Evolutionary conservation across 2,113 vertebrate species (phyloP).

Genomic region (Eublepharis macularius): DNA sequence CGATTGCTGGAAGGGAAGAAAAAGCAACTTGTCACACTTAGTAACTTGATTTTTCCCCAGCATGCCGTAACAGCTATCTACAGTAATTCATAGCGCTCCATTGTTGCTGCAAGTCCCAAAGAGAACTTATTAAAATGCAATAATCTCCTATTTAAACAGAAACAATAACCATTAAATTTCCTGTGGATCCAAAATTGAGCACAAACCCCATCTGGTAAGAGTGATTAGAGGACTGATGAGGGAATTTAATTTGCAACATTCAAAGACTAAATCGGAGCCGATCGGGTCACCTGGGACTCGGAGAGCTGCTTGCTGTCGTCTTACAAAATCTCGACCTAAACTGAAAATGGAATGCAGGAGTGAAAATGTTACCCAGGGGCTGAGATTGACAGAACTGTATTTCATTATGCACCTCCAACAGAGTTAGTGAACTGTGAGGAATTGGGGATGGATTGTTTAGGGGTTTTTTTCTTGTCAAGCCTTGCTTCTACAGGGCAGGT

Average conservation of each 20-base stretch:
- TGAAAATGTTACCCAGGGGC: slow-evolving; percentile 83
- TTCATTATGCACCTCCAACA: slow-evolving; percentile 77
- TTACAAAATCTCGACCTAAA: slow-evolving; percentile 82
- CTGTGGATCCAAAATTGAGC: slow-evolving; percentile 97
- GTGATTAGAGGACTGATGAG: slow-evolving; percentile 99
- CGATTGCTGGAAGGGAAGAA: slow-evolving; percentile 90
- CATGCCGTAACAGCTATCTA: slow-evolving; percentile 96
- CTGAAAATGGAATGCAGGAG: slow-evolving; percentile 82
- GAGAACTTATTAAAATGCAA: slow-evolving; percentile 99
- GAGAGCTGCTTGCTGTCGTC: slow-evolving; percentile 86
- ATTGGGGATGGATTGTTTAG: slow-evolving; percentile 1
- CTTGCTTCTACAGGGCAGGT: slow-evolving; percentile 35
- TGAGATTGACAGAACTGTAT: slow-evolving; percentile 71
- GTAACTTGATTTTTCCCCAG: slow-evolving; percentile 97
- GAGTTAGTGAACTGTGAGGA: slow-evolving; percentile 63
- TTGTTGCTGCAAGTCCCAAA: slow-evolving; percentile 97
- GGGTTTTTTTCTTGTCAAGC: slow-evolving; percentile 28
- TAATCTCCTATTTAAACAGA: slow-evolving; percentile 99
- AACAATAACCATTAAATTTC: slow-evolving; percentile 99
- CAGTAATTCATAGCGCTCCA: slow-evolving; percentile 98
- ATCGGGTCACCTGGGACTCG: slow-evolving; percentile 89
- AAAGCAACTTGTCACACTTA: slow-evolving; percentile 99
- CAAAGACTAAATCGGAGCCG: slow-evolving; percentile 96
- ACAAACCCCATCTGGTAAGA: slow-evolving; percentile 98
- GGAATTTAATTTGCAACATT: slow-evolving; percentile 99